Evolutionary conservation across 2,888 invertebrate species (phyloP), one percentile per base, ranked within the genome.

Genomic region (Disparrhopalites patrizii): DNA sequence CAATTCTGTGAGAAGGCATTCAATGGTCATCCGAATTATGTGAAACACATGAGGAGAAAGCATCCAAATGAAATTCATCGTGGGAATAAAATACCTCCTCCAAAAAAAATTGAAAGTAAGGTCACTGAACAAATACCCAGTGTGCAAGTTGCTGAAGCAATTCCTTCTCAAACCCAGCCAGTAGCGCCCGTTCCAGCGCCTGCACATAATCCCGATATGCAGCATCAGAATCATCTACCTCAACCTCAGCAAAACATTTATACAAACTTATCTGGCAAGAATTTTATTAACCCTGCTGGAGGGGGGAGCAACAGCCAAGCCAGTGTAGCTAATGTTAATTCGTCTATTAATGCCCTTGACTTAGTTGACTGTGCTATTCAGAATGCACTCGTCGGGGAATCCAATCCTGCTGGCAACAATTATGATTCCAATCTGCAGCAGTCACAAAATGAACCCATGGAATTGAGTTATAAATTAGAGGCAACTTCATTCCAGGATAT

Each of bases 1-100:
- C 80, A 80, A 27, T 80, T 80, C 61, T 86, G 85, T 75, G 80
- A 81, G 25, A 82, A 82, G 58, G 79, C 81, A 0, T 85, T 85
- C 76, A 81, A 83, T 36, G 82, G 81, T 73, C 81, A 82, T 68
- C 83, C 85, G 1, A 85, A 85, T 76, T 84, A 82, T 80, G 77
- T 79, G 69, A 86, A 85, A 76, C 86, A 86, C 75, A 79, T 83
- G 60, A 79, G 84, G 50, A 79, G 84, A 72, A 80, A 83, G 51
- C 85, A 85, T 66, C 33, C 67, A 18, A 65, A 60, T 23, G 57
- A 70, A 61, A 30, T 70, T 7, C 66, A 56, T 31, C 52, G 60
- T 2, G 70, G 68, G 8, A 68, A 67, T 15, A 71, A 70, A 62
- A 47, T 69, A n/a, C 73, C 73, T 15, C 66, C 63, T 3, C 71